Evolutionary conservation across 2,113 vertebrate species (phyloP).

Genomic region (Anguilla japonica): DNA sequence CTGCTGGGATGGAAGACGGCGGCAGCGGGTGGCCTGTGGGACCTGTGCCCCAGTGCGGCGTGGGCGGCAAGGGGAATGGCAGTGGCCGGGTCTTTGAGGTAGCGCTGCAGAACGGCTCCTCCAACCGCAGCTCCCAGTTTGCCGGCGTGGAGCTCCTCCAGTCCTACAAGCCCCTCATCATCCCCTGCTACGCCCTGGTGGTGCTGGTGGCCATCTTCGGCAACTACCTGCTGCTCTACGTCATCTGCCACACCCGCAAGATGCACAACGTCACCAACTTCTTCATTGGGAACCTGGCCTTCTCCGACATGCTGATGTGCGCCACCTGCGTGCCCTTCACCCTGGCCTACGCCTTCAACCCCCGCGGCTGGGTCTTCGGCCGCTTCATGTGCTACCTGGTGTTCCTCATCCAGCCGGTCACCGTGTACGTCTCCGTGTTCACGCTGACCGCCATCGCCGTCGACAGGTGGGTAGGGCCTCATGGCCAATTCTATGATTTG

Average conservation of each 20-base stretch:
- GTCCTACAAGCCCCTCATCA: constrained; percentile 82
- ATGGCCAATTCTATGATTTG: too few species aligned
- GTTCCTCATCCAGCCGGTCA: constrained; percentile 84
- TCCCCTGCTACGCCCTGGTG: constrained; percentile 82
- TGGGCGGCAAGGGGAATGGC: constrained; percentile 44
- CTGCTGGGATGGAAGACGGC: constrained; percentile 59
- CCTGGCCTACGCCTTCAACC: constrained; percentile 82
- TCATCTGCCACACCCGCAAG: constrained; percentile 83
- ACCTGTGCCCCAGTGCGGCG: constrained; percentile 33
- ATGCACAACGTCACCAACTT: constrained; percentile 91
- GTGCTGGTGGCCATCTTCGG: constrained; percentile 78
- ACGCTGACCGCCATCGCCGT: constrained; percentile 83
- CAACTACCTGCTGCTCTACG: constrained; percentile 83
- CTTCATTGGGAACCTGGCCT: constrained; percentile 85
- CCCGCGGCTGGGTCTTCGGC: constrained; percentile 83
- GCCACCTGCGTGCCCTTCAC: constrained; percentile 84
- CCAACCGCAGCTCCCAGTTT: constrained; percentile 72
- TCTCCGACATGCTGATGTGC: constrained; percentile 88
- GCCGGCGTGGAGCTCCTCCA: constrained; percentile 79
- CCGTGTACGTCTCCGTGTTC: constrained; percentile 85
- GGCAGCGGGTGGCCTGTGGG: constrained; percentile 57
- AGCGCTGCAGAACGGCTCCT: constrained; percentile 64
- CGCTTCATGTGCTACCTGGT: constrained; percentile 85
- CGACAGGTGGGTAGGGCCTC: constrained; percentile 74
- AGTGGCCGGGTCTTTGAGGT: constrained; percentile 63